Evolutionary conservation across 2,113 vertebrate species (phyloP), one percentile per base, ranked within the genome.

Genomic region (Alexandromys fortis): DNA sequence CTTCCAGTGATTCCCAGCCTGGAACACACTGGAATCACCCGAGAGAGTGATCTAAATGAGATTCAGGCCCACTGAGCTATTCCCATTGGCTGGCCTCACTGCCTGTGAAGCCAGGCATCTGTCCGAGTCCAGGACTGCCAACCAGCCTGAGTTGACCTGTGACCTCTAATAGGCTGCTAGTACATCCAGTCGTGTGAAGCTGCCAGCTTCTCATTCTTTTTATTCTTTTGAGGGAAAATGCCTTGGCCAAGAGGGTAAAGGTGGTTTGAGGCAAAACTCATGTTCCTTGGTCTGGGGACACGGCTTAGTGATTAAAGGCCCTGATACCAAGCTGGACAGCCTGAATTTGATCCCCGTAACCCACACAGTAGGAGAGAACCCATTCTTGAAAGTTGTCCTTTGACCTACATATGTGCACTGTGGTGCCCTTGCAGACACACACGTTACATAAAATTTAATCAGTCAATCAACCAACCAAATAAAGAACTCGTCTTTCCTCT

Each of bases 121-220:
- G 76, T 30, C 79, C 22, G 82, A 24, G 16, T 1, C 22, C 33
- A 26, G 22, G 26, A 33, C 12, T 38, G n/a, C 49, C 35, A 7
- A 38, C 42, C 42, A 12, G 63, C 49, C 38, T 5, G 19, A 78
- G 14, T 22, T 45, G 1, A 49, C 7, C 38, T n/a, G 6, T 22
- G 79, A 52, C 33, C 63, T 52, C 17, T 13, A 2, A 1, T 33
- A 67, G 81, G 4, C 1, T 0, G 2, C 35, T 3, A 1, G 21
- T 14, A 11, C 42, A 86, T 1, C 0, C 3, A 22, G 30, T 7
- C 1, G 2, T 45, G 3, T 73, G 21, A 67, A 52, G 9, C 35
- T 11, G 14, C 78, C 6, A 6, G 22, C 26, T 3, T 22, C 58
- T 58, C 19, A 0, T 12, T 68, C 77, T 33, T 73, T 70, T 19